Evolutionary conservation across 2,113 vertebrate species (phyloP), one percentile per base, ranked within the genome.

Genomic region (Oncorhynchus gorbuscha): DNA sequence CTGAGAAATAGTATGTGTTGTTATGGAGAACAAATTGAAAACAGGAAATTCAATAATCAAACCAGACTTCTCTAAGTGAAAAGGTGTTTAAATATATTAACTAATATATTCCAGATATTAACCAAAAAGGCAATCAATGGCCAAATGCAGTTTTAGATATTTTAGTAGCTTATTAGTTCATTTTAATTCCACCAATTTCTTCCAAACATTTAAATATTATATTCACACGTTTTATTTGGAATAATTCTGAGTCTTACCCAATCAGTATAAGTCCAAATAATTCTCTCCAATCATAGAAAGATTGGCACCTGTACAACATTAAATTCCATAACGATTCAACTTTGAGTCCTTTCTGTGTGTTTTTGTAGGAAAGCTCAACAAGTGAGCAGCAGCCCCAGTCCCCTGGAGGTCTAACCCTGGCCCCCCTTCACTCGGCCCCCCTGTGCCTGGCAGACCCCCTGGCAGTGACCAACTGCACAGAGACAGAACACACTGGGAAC

Each of bases 401-500:
- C 1, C 71, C 45, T 1, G 39, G n/a, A 5, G 51, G 74, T 69
- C 4, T 59, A 64, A 80, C 51, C 6, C 30, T 22, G 16, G 74
- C 59, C 61, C 75, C 69, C 2, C 65, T 58, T 13, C 78, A 77
- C 49, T 69, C 39, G 0, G 30, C 22, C 4, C 64, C 89, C 61
- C 81, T 74, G 20, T 79, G 79, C 70, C 78, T 77, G 5, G 71
- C 89, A 74, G 86, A 85, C 3, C 39, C 77, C 13, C 45, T 30
- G 1, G 76, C 69, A 0, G 11, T 73, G 67, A 5, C 66, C 70
- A 78, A 62, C 77, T 75, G 73, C 76, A 73, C 70, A 51, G 83
- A 80, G 1, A 80, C 79, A 65, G 78, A 86, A 13, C 65, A 72
- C 1, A 4, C 1, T 73, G n/a, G 79, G 72, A 87, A 88, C 81